phyloP scores from a whole-genome alignment of 1,140 invertebrate species.

The Asbolus verrucosus region DNA sequence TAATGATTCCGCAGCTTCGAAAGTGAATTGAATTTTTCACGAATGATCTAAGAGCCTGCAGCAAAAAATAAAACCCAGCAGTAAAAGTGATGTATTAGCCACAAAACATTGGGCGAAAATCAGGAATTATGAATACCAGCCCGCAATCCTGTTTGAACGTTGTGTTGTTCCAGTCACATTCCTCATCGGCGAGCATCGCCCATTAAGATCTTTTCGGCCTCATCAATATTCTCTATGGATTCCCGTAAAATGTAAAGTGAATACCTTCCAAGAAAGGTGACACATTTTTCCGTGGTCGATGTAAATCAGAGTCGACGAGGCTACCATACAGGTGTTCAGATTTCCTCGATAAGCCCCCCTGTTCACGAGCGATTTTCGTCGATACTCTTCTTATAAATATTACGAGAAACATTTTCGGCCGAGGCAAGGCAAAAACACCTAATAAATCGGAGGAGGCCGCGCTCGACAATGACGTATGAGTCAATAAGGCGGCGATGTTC shows the following conservation, averaged over 20 bases:
- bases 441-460: slow-evolving; percentile 54
- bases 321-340: slow-evolving; percentile 45
- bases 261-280: slow-evolving; percentile 48
- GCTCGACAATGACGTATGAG: slow-evolving; percentile 60
- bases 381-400: not conserved
- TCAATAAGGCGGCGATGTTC: slow-evolving; percentile 60
- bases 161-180: not conserved
- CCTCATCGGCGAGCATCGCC: not conserved
- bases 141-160: not conserved
- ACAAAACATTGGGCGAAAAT: too few species aligned
- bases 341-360: slow-evolving; percentile 5
- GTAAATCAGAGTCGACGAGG: slow-evolving; percentile 39
- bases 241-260: slow-evolving; percentile 48
- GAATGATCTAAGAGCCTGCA: too few species aligned
- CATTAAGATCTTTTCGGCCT: slow-evolving; percentile 6
- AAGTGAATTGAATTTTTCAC: too few species aligned
- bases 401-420: slow-evolving; percentile 1
- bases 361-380: slow-evolving; percentile 1
- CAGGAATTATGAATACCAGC: not conserved
- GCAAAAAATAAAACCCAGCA: too few species aligned
- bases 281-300: slow-evolving; percentile 41
- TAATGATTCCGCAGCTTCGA: too few species aligned
- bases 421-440: slow-evolving; percentile 48
- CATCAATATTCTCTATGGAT: slow-evolving; percentile 48
- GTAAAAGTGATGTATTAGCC: too few species aligned